Evolutionary conservation across 2,113 vertebrate genomes (phyloP), one percentile per base, ranked within the genome.

Genomic region (Perccottus glenii): DNA sequence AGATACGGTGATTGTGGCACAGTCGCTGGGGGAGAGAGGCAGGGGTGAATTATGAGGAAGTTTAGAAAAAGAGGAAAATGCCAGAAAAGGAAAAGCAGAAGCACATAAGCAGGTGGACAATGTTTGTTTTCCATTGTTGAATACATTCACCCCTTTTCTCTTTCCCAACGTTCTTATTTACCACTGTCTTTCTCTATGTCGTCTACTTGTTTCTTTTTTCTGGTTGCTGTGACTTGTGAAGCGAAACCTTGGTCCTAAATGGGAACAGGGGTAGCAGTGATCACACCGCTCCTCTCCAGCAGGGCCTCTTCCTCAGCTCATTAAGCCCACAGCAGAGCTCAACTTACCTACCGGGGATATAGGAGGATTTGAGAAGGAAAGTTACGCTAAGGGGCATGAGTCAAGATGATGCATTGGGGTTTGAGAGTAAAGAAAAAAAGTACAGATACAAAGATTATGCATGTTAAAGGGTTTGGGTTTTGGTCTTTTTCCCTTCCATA

Each of bases 21-120:
- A 64, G 78, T 7, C 46, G 80, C 64, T 16, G 69, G 69, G 71
- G 77, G 75, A 81, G 75, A 57, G 58, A 52, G 64, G 66, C 61
- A 51, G 65, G 50, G 84, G 68, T 68, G 81, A 84, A 79, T 85
- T 78, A 73, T 77, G 84, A 87, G 83, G 81, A 84, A 84, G 81
- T 46, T 73, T 49, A 74, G 60, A 78, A 32, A 64, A 67, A 79
- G 69, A 45, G 33, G 11, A 42, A 36, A 52, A 11, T 19, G 19
- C 11, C 19, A 27, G 19, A 27, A 27, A 19, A 10, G 44, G 27
- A n/a, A 36, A 43, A 40, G 51, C 2, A 62, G 19, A 68, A 62
- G 57, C 52, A 11, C 35, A 51, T 50, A 15, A 44, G 77, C 80
- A 81, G 86, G 78, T 84, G 84, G 75, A 74, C 59, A 48, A 58